These are phyloP conservation scores for Sarcophaga caerulescens DNA, from an alignment of 2,888 invertebrate species.

Conservation along the genomic window DNA sequence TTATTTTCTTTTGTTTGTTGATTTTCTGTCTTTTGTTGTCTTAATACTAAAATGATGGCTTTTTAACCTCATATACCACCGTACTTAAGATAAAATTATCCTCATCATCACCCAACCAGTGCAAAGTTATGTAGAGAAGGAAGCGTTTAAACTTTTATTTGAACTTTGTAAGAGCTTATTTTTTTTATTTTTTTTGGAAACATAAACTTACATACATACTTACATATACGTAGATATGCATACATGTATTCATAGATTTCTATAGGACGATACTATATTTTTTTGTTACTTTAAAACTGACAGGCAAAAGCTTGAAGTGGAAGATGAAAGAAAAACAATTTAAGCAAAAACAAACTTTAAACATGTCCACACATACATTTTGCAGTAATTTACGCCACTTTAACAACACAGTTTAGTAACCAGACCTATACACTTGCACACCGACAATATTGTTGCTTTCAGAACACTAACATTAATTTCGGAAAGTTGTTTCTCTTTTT, in stretches of 20 bases:
- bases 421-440: slow-evolving; percentile 7
- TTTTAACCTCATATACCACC: slow-evolving; percentile 7
- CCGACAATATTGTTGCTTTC: no score
- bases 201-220: neutral
- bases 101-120: slow-evolving; percentile 16
- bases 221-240: neutral
- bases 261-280: no score
- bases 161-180: slow-evolving; percentile 30
- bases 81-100: slow-evolving; percentile 28
- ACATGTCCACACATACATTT: slow-evolving; percentile 18
- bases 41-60: neutral
- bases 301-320: no score
- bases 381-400: slow-evolving; percentile 34
- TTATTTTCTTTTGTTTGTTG: neutral
- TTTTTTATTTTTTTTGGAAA: neutral
- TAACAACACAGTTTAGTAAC: slow-evolving; percentile 26
- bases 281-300: no score
- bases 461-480: no score
- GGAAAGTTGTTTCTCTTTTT: neutral
- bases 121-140: slow-evolving; percentile 25
- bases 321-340: no score
- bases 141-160: slow-evolving; percentile 44
- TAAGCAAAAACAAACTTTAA: slow-evolving; percentile 13
- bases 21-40: slow-evolving; percentile 9
- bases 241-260: no score